Evolutionary conservation across 2,888 invertebrate genomes (phyloP).

Genomic region (Andrena haemorrhoa): DNA sequence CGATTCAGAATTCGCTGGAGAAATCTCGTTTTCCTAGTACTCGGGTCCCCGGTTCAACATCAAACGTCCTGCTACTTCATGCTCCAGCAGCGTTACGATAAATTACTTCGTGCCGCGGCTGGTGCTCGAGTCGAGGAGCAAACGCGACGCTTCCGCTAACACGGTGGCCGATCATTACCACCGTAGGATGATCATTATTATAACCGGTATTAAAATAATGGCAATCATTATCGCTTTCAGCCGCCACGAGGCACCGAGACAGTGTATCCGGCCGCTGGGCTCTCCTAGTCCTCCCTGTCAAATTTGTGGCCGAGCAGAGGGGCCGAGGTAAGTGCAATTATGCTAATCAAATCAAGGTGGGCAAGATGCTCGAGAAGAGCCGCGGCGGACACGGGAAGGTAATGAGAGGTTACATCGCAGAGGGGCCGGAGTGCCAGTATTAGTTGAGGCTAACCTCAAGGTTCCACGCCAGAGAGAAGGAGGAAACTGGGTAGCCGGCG

Average conservation of each 20-base stretch:
- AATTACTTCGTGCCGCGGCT: constrained; percentile 32
- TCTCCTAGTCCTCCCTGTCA: constrained; percentile 54
- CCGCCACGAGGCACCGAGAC: constrained; percentile 26
- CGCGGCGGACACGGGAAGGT: constrained; percentile 75
- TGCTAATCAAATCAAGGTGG: constrained; percentile 82
- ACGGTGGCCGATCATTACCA: constrained; percentile 52
- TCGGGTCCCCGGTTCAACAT: constrained; percentile 1
- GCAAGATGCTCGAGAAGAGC: constrained; percentile 75
- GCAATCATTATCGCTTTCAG: constrained; percentile 52
- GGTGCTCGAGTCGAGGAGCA: constrained; percentile 36
- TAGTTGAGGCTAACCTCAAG: constrained; percentile 81
- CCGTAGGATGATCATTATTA: constrained; percentile 39
- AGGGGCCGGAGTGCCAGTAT: constrained; percentile 79
- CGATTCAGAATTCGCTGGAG: constrained; percentile 3
- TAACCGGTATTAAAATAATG: constrained; percentile 56
- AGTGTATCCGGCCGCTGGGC: constrained; percentile 2
- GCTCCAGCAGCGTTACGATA: constrained; percentile 26
- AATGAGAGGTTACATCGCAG: constrained; percentile 80
- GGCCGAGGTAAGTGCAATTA: constrained; percentile 80
- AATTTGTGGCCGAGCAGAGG: constrained; percentile 71
- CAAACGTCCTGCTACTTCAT: constrained; percentile 17
- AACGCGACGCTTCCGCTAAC: constrained; percentile 31
- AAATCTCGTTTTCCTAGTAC: background rate
- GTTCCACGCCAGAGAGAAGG: constrained; percentile 65
- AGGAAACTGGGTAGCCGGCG: constrained; percentile 31